phyloP scores from a whole-genome alignment of 2,113 vertebrate species.

The Megaptera novaeangliae region DNA sequence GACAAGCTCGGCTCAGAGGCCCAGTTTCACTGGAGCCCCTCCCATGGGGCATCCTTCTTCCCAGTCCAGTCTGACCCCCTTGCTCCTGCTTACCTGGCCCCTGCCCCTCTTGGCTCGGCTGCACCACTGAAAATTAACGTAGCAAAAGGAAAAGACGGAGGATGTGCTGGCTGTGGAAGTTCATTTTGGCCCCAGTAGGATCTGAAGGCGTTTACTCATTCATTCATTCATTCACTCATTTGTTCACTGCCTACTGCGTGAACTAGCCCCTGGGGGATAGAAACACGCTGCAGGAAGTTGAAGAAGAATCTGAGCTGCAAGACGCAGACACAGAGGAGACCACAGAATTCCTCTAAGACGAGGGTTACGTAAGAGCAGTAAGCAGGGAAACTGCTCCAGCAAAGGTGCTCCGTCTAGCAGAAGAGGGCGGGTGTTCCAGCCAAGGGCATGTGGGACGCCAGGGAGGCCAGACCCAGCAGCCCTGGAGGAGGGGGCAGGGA shows the following conservation, averaged over 20 bases:
- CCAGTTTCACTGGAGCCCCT: neutral
- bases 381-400: neutral
- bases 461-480: neutral
- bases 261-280: too few relatives aligned
- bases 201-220: neutral
- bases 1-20: neutral
- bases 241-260: accelerated
- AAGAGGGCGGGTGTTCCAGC: neutral
- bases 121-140: accelerated
- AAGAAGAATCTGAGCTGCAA: neutral
- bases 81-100: too few relatives aligned
- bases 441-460: accelerated
- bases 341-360: neutral
- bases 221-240: accelerated
- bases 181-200: accelerated
- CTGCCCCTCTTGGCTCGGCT: accelerated
- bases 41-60: neutral
- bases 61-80: neutral
- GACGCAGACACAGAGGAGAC: neutral
- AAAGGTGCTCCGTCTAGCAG: neutral
- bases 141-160: neutral
- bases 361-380: neutral
- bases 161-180: accelerated
- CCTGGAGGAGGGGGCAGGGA: neutral
- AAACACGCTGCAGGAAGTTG: accelerated